Evolutionary conservation across 2,797 vertebrate genomes (phyloP), one percentile per base, ranked within the genome.

Genomic region (Neomorphus geoffroyi): DNA sequence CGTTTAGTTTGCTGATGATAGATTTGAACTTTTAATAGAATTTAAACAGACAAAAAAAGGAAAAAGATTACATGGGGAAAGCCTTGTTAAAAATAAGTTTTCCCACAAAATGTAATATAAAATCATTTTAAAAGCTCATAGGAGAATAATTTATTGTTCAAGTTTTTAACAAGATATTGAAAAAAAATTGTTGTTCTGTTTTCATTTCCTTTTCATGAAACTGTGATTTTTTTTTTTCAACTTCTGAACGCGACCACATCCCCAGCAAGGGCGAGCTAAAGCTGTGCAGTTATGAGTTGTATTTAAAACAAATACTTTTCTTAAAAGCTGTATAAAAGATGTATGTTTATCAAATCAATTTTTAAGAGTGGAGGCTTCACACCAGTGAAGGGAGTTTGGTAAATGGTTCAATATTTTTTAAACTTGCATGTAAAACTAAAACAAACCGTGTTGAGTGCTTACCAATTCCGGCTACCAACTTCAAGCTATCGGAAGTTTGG

Each of bases 311-410:
- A 96, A 95, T 6, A 19, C 97, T 98, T 95, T 98, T 98, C 97
- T 96, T 97, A 97, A 97, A 94, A 96, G 96, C 97, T 97, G 97
- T 96, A 98, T 97, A 98, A 98, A 98, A 98, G 97, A 97, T 98
- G 98, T 99, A 99, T 97, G 98, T 98, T 99, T 98, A 98, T 98
- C 96, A 97, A 95, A 98, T 98, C 97, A 98, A 98, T 99, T 99
- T 99, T 99, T 99, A 97, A 97, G 97, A 98, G 97, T 97, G 97
- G 97, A 97, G 97, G 96, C 97, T 98, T 98, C 98, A 98, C 96
- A 92, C 92, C 82, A 72, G 97, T 97, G 97, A 98, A 98, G 94
- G 90, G 97, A 97, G 97, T 97, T 96, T 96, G 98, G 97, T 97
- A 97, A 97, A 97, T 92, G 85, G 98, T 98, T 98, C 87, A 48